Conservation (phyloP, 2,113 vertebrate genomes). For the Corydoras sp. region DNA sequence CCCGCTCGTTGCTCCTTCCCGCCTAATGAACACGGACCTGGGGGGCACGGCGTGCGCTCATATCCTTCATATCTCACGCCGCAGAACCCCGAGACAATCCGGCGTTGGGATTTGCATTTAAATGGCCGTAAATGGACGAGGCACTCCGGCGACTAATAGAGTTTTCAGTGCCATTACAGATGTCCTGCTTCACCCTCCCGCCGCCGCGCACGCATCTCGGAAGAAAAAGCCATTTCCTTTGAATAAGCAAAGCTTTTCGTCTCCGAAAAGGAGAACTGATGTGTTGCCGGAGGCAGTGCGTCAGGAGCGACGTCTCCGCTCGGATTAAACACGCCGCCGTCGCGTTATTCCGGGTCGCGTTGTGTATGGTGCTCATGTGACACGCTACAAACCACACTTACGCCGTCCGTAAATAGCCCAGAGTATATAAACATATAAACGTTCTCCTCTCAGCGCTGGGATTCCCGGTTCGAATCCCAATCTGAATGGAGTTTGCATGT, state of each 20-base stretch:
- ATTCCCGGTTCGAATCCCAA: too few relatives aligned
- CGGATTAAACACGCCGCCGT: too few relatives aligned
- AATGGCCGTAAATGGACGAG: constrained; percentile 38
- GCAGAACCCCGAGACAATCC: constrained; percentile 17
- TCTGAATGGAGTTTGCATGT: too few relatives aligned
- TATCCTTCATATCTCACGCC: neutral
- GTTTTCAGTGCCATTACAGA: constrained; percentile 27
- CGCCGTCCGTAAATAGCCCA: too few relatives aligned
- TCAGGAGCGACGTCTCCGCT: too few relatives aligned
- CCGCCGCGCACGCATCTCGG: constrained; percentile 13
- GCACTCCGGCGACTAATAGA: constrained; percentile 31
- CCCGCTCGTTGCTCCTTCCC: neutral
- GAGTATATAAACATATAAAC: too few relatives aligned
- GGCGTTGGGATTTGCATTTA: constrained; percentile 45
- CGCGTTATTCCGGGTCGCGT: too few relatives aligned
- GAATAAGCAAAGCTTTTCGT: neutral
- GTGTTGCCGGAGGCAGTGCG: too few relatives aligned
- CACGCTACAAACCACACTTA: too few relatives aligned
- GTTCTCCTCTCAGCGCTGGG: too few relatives aligned
- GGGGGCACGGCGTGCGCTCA: neutral
- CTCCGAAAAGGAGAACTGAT: too few relatives aligned
- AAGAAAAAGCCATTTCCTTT: constrained; percentile 16
- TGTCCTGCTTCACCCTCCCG: constrained; percentile 35
- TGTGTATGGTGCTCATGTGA: too few relatives aligned
- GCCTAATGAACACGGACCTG: neutral